A percentile compares a stretch with the other conserved stretches of the same genome.
Evolutionary conservation across 2,113 vertebrate genomes (phyloP).

Genomic region (Nyctereutes procyonoides): DNA sequence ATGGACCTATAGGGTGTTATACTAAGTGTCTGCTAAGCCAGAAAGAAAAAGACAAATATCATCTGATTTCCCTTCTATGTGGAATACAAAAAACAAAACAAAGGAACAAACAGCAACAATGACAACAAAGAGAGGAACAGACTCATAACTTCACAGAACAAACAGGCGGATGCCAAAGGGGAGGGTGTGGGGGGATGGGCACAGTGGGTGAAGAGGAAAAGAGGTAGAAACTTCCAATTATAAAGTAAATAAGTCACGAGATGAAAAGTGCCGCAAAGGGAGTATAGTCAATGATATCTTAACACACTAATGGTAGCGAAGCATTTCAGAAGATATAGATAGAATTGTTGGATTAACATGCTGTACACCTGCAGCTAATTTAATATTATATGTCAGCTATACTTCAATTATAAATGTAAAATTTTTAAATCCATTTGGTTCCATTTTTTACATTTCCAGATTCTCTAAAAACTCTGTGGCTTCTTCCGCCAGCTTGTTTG

Average conservation of each 20-base stretch:
- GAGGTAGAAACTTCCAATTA: background rate
- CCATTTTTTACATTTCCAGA: slow-evolving; percentile 46
- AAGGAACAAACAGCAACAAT: background rate
- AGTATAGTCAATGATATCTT: background rate
- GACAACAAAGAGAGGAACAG: background rate
- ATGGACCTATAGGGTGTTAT: background rate
- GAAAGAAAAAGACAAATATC: background rate
- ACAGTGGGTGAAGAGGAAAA: background rate
- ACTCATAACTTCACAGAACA: background rate
- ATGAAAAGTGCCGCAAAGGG: background rate
- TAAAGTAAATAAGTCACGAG: background rate
- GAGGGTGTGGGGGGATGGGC: background rate
- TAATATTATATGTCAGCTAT: background rate
- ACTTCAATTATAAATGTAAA: background rate
- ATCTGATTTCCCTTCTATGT: background rate
- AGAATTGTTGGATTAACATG: background rate
- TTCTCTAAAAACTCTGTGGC: slow-evolving; percentile 56
- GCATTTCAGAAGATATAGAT: background rate
- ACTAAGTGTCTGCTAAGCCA: background rate
- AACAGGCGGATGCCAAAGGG: background rate
- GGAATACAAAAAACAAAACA: background rate
- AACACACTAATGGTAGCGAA: background rate
- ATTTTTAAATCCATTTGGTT: background rate
- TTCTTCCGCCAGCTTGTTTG: slow-evolving; percentile 57
- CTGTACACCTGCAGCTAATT: background rate